Base-by-base conservation (phyloP, 2,888 invertebrate species). In the Lissonota sp. region DNA sequence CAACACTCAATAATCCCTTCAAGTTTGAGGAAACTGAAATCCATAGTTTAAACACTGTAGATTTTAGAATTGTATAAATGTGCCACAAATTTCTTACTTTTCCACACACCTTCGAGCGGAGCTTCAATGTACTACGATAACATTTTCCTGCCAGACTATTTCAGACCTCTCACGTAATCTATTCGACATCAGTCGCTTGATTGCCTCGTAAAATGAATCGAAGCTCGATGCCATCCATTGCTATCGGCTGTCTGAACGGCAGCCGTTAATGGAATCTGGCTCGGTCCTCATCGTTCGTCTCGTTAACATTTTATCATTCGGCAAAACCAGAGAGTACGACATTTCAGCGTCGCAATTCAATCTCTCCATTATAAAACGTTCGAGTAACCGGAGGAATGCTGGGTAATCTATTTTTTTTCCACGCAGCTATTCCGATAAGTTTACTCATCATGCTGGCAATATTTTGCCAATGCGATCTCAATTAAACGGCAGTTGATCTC, bases 261-360 rank as follows among this genome's bases (percentile, higher is more conserved):
- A 86, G 78, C 87, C 87, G 87, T 89, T 88, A 88, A 88, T 86
- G 87, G 87, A 88, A 88, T 88, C 87, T 84, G 39, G 75, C 39
- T 78, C 72, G 63, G 60, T 72, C 55, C 79, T 76, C 57, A 40
- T 16, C 71, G 51, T 49, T 70, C n/a, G 67, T 60, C 53, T 67
- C 49, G 26, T 62, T 14, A 16, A 37, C 72, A 37, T 67, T 81
- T 78, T 64, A 67, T 49, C 8, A 14, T n/a, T 0, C 10, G 63
- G n/a, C 58, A 40, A 53, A 40, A 40, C 40, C 37, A 5, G 37
- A 53, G 26, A 49, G 49, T 44, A 51, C 67, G 40, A 26, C 49
- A 66, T 60, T 73, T 42, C 39, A 16, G 57, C 37, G 64, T 57
- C 53, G 53, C 14, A 6, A 53, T 26, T 26, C 14, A 53, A 14